Evolutionary conservation across 2,888 invertebrate species (phyloP).

Genomic region (Reticulitermes lucifugus): DNA sequence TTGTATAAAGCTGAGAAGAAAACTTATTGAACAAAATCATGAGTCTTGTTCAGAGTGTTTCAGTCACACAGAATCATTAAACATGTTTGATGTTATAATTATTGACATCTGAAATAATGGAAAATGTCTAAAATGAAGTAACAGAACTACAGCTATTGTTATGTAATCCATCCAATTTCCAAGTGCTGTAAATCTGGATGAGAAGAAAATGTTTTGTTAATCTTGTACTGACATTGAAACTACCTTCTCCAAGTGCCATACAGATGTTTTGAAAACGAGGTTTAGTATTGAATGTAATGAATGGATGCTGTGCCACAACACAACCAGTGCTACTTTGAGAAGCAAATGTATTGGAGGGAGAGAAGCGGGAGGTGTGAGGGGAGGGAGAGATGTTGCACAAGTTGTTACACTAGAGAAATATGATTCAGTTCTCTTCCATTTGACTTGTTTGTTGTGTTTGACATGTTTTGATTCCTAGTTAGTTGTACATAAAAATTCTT

Average conservation of each 20-base stretch:
- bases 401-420: conserved; percentile 3
- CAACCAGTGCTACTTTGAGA: too few relatives aligned
- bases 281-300: conserved; percentile 1
- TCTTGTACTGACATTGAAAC: conserved; percentile 14
- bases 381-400: background rate
- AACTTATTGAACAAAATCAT: background rate
- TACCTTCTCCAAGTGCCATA: conserved; percentile 50
- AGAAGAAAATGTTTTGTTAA: background rate
- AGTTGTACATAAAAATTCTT: conserved; percentile 36
- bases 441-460: conserved; percentile 27
- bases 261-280: conserved; percentile 24
- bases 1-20: conserved; percentile 32
- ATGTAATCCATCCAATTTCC: conserved; percentile 15
- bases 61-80: background rate
- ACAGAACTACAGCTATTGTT: background rate
- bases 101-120: conserved; percentile 13
- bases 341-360: background rate
- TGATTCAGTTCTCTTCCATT: conserved; percentile 38
- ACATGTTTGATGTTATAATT: background rate
- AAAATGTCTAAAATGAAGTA: background rate
- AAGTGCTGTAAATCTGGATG: conserved; percentile 18
- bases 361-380: background rate
- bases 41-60: background rate
- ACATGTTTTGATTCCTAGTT: conserved; percentile 28
- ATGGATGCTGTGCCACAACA: too few relatives aligned